These are phyloP conservation scores for Mustela nigripes DNA, from an alignment of 2,113 vertebrate genomes.

Conservation along the genomic window DNA sequence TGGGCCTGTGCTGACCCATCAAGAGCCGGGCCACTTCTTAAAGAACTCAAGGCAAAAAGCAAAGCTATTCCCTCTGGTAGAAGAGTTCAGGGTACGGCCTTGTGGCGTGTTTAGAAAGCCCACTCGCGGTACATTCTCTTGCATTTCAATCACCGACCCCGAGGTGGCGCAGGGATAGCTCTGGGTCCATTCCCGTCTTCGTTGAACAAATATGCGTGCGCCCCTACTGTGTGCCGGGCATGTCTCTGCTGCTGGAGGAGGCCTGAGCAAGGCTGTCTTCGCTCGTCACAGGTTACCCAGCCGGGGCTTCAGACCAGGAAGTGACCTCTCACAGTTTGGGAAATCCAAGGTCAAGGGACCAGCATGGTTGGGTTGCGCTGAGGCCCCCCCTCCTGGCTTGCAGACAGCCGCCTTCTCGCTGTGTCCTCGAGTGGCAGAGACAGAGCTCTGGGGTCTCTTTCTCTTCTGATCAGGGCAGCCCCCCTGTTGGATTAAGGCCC, in stretches of 20 bases:
- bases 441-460: background rate
- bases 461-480: too few species aligned
- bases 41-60: background rate
- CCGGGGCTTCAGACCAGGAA: fast-evolving
- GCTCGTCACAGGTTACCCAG: fast-evolving
- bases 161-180: fast-evolving
- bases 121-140: fast-evolving
- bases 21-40: background rate
- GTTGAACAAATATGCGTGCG: fast-evolving
- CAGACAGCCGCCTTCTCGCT: fast-evolving
- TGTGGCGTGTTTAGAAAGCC: too few species aligned
- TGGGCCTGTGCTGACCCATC: background rate
- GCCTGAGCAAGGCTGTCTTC: fast-evolving
- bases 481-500: background rate
- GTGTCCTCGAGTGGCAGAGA: background rate
- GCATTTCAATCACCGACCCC: fast-evolving
- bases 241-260: fast-evolving
- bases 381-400: background rate
- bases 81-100: fast-evolving
- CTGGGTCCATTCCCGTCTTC: fast-evolving
- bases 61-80: background rate
- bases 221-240: fast-evolving
- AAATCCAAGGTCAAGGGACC: background rate
- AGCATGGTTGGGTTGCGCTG: fast-evolving
- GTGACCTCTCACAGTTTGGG: fast-evolving